Evolutionary conservation across 1,140 invertebrate genomes (phyloP).

Genomic region (Magallana gigas): DNA sequence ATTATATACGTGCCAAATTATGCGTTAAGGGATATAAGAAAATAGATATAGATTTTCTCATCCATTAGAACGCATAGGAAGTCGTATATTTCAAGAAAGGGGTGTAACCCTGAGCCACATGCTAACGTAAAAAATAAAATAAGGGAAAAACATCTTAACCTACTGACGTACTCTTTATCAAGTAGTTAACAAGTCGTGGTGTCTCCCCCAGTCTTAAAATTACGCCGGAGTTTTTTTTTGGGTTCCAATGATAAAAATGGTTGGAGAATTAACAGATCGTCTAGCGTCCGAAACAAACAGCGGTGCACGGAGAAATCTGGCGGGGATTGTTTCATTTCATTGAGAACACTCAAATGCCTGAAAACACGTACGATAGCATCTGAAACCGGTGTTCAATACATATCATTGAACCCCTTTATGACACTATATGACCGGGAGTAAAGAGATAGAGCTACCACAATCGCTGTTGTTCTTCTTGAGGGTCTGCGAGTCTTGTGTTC

Average conservation of each 20-base stretch:
- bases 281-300: constrained; percentile 17
- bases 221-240: constrained; percentile 24
- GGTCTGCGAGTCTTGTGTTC: not conserved
- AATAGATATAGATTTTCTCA: constrained; percentile 38
- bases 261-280: constrained; percentile 20
- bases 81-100: constrained; percentile 30
- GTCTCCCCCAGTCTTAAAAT: constrained; percentile 9
- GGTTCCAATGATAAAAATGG: constrained; percentile 34
- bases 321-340: constrained; percentile 28
- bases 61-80: constrained; percentile 27
- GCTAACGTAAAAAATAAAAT: constrained; percentile 37
- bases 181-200: constrained; percentile 26
- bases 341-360: constrained; percentile 8
- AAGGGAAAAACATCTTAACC: constrained; percentile 23
- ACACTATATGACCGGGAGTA: not conserved
- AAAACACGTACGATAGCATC: not conserved
- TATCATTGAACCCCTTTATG: constrained; percentile 20
- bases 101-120: constrained; percentile 22
- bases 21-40: constrained; percentile 30
- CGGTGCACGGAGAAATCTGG: constrained; percentile 5
- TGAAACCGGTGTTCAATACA: constrained; percentile 8
- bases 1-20: constrained; percentile 28
- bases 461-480: not conserved
- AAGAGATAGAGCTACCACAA: not conserved
- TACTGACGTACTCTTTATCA: constrained; percentile 12